Conservation (phyloP, 2,113 vertebrate genomes). For the Irena cyanogastra region DNA sequence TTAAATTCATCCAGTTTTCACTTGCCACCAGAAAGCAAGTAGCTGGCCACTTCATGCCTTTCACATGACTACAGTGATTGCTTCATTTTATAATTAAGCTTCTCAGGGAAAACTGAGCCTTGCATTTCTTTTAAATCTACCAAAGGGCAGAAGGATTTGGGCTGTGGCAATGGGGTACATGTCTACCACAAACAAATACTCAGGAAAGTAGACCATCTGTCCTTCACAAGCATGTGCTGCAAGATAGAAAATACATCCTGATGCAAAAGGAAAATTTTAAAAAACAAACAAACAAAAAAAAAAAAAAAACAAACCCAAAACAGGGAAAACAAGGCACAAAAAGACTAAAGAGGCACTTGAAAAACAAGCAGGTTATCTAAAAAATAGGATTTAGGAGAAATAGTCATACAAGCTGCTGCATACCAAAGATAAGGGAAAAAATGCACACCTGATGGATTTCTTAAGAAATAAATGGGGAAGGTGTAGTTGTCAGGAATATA, state of each 20-base stretch:
- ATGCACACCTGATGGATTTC: not conserved
- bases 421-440: not conserved
- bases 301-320: not conserved
- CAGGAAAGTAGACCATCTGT: not conserved
- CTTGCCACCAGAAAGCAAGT: not conserved
- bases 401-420: not conserved
- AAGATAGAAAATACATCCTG: not conserved
- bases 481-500: not conserved
- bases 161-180: fast-evolving
- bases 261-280: not conserved
- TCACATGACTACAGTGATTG: not conserved
- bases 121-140: not conserved
- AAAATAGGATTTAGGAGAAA: not conserved
- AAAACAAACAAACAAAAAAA: too few species aligned
- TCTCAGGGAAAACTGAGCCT: not conserved
- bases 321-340: fast-evolving
- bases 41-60: not conserved
- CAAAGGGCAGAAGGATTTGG: not conserved
- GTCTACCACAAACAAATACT: not conserved
- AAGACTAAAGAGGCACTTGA: not conserved
- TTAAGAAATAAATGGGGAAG: not conserved
- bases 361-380: not conserved
- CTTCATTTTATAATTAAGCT: not conserved
- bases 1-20: not conserved
- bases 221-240: not conserved